Evolutionary conservation across 1,140 invertebrate genomes (phyloP).

Genomic region (Onthophagus taurus): DNA sequence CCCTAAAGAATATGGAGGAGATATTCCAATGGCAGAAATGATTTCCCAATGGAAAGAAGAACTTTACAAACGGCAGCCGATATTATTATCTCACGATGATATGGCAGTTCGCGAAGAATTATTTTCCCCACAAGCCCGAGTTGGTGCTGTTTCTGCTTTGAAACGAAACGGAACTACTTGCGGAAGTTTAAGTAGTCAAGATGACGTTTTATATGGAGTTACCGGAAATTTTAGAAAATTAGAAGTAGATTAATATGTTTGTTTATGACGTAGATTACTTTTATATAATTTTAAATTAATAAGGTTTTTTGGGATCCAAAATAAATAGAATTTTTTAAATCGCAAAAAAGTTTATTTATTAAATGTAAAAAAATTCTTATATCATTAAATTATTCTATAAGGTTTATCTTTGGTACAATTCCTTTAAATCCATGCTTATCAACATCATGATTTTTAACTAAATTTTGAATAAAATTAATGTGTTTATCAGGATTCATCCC

Average conservation of each 20-base stretch:
- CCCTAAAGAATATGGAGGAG: constrained; percentile 73
- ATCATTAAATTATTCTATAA: neutral
- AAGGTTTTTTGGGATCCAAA: no score
- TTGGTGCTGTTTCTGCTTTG: constrained; percentile 61
- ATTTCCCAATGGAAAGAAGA: constrained; percentile 49
- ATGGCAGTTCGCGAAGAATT: constrained; percentile 43
- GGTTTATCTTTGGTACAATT: constrained; percentile 10
- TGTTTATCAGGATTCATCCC: neutral
- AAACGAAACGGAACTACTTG: constrained; percentile 44
- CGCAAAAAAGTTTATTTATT: constrained; percentile 6
- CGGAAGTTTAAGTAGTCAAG: constrained; percentile 45
- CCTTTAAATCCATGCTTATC: constrained; percentile 18
- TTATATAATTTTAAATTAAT: neutral
- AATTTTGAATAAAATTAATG: neutral
- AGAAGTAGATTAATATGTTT: constrained; percentile 50
- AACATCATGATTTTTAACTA: constrained; percentile 14
- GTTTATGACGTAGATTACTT: neutral
- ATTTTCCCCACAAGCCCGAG: constrained; percentile 43
- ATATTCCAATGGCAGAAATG: constrained; percentile 73
- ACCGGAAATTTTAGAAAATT: constrained; percentile 69
- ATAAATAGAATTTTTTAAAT: no score
- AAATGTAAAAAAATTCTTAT: neutral
- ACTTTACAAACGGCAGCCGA: constrained; percentile 38
- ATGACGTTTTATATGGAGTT: constrained; percentile 56
- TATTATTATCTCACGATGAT: constrained; percentile 41